These are phyloP conservation scores for Cryptotermes secundus DNA, from an alignment of 1,140 invertebrate species.

Conservation along the genomic window DNA sequence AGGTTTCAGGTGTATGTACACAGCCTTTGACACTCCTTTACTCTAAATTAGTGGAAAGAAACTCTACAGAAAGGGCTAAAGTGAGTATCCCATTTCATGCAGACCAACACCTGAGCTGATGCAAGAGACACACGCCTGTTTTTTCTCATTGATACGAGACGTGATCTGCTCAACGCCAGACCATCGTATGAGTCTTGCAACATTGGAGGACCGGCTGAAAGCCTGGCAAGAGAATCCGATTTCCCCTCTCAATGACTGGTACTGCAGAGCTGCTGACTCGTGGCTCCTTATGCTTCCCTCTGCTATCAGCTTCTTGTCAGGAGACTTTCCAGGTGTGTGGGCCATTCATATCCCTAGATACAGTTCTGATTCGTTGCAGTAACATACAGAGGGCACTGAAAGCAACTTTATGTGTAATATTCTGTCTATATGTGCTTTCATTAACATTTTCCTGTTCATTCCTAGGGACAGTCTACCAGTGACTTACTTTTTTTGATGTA, in stretches of 20 bases:
- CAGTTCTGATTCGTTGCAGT: not conserved
- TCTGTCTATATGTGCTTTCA: too few species aligned
- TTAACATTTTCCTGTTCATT: too few species aligned
- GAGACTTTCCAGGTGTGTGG: slow-evolving; percentile 68
- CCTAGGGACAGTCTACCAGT: too few species aligned
- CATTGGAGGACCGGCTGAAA: slow-evolving; percentile 73
- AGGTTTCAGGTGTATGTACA: too few species aligned
- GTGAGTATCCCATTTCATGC: slow-evolving; percentile 27
- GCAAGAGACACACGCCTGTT: slow-evolving; percentile 77
- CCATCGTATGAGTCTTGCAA: slow-evolving; percentile 70
- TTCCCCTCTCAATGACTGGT: slow-evolving; percentile 80
- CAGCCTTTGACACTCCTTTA: too few species aligned
- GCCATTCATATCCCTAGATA: too few species aligned
- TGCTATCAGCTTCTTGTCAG: slow-evolving; percentile 83
- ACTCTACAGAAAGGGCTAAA: too few species aligned
- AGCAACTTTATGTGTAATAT: too few species aligned
- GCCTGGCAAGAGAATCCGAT: slow-evolving; percentile 81
- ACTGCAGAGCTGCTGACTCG: slow-evolving; percentile 59
- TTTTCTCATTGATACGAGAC: slow-evolving; percentile 78
- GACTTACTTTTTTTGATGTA: too few species aligned
- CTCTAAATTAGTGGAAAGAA: too few species aligned
- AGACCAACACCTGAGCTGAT: slow-evolving; percentile 53
- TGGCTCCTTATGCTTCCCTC: slow-evolving; percentile 78
- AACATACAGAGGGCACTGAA: too few species aligned
- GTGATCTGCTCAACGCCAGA: slow-evolving; percentile 79